Evolutionary conservation across 2,797 vertebrate species (phyloP).

Genomic region (Galago senegalensis): DNA sequence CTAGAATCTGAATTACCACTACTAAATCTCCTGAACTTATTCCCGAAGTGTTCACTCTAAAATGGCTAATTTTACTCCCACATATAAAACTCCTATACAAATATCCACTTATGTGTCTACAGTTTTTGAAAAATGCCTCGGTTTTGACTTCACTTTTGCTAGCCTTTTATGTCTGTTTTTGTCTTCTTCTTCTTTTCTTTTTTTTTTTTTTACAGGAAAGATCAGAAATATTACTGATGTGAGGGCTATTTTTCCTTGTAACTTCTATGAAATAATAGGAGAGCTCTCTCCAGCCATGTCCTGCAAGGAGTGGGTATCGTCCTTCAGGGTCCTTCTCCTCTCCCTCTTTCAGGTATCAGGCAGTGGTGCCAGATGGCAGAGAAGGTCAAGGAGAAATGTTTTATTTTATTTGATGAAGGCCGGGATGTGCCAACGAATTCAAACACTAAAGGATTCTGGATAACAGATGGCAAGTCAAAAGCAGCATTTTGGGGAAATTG

Average conservation of each 20-base stretch:
- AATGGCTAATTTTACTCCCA: conserved; percentile 28
- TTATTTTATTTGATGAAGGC: conserved; percentile 62
- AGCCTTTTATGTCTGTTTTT: conserved; percentile 9
- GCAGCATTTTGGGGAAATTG: conserved; percentile 15
- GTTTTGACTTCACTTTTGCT: conserved; percentile 43
- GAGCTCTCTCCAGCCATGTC: not conserved
- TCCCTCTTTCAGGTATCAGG: not conserved
- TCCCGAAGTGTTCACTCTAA: conserved; percentile 28
- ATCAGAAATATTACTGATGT: not conserved
- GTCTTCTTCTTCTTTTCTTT: not conserved
- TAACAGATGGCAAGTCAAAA: conserved; percentile 44
- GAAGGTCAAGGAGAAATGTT: not conserved
- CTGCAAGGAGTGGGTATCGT: not conserved
- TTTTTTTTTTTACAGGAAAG: not conserved
- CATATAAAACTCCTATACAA: conserved; percentile 30
- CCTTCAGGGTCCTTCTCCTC: not conserved
- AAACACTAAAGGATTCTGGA: conserved; percentile 56
- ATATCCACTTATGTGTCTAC: not conserved
- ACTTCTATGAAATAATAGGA: not conserved
- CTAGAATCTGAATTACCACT: conserved; percentile 62
- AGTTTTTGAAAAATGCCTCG: conserved; percentile 50
- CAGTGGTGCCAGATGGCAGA: not conserved
- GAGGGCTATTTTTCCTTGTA: not conserved
- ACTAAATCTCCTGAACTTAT: conserved; percentile 50
- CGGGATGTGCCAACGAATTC: conserved; percentile 20